These are phyloP conservation scores for Vombatus ursinus DNA, from an alignment of 2,113 vertebrate genomes.

Conservation along the genomic window DNA sequence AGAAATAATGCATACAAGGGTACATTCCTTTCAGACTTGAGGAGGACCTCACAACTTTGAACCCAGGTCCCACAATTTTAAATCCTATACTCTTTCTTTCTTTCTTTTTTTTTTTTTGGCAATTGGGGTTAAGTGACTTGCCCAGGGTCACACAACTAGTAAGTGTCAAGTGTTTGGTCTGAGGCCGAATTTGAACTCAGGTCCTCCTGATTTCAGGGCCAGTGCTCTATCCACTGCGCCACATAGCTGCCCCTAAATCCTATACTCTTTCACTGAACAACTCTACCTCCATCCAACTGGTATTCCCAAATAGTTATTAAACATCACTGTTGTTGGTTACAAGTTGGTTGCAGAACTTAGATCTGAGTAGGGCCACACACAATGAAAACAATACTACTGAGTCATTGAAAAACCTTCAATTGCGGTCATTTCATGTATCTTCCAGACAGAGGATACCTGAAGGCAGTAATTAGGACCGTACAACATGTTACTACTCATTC, in stretches of 20 bases:
- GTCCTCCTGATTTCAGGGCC: too few species aligned
- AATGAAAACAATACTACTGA: neutral
- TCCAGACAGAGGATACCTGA: neutral
- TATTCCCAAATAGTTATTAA: neutral
- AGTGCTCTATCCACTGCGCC: too few species aligned
- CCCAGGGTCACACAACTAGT: too few species aligned
- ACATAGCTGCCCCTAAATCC: neutral
- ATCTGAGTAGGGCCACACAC: neutral
- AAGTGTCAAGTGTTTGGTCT: too few species aligned
- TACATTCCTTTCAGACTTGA: neutral
- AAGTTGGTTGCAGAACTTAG: neutral
- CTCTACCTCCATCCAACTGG: neutral
- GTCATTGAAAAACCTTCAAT: neutral
- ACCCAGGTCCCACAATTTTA: neutral
- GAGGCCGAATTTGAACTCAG: too few species aligned
- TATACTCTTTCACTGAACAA: neutral
- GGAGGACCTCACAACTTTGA: neutral
- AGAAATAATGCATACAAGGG: neutral
- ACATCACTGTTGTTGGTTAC: neutral
- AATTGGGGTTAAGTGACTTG: too few species aligned
- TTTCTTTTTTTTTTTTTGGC: too few species aligned
- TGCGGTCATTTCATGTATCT: neutral
- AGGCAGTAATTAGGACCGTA: neutral
- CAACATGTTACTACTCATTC: neutral
- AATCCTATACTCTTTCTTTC: neutral